Conservation (phyloP, 1,140 invertebrate species). For the Caenorhabditis inopinata region DNA sequence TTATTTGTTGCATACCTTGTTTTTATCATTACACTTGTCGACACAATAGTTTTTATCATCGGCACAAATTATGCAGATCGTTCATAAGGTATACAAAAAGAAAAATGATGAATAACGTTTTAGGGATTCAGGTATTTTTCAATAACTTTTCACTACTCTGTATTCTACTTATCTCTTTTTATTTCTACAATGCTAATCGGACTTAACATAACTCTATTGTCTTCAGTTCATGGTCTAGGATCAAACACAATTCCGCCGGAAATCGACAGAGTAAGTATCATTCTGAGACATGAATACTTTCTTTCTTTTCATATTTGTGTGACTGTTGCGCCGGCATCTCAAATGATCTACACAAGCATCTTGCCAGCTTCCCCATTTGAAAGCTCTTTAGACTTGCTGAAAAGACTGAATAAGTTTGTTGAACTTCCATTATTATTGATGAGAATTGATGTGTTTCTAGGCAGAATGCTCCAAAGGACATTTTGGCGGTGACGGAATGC, state of each 20-base stretch:
- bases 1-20: slow-evolving; percentile 54
- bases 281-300: not conserved
- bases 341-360: not conserved
- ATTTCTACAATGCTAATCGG: slow-evolving; percentile 44
- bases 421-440: not conserved
- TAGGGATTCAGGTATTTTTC: slow-evolving; percentile 51
- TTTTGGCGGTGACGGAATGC: slow-evolving; percentile 31
- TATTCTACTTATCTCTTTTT: slow-evolving; percentile 55
- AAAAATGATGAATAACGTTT: not conserved
- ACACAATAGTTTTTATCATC: slow-evolving; percentile 54
- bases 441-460: not conserved
- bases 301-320: slow-evolving; percentile 35
- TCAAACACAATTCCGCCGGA: slow-evolving; percentile 58
- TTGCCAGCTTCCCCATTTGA: not conserved
- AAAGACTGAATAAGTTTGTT: not conserved
- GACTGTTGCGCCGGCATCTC: slow-evolving; percentile 37
- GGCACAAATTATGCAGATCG: slow-evolving; percentile 56
- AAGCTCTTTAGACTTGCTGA: not conserved
- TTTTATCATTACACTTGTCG: slow-evolving; percentile 58
- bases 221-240: slow-evolving; percentile 59
- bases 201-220: slow-evolving; percentile 55
- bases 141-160: slow-evolving; percentile 56
- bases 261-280: slow-evolving; percentile 50
- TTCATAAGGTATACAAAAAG: slow-evolving; percentile 48
- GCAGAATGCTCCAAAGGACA: not conserved